Evolutionary conservation across 2,797 vertebrate species (phyloP).

Genomic region (Enteromius radiatus): DNA sequence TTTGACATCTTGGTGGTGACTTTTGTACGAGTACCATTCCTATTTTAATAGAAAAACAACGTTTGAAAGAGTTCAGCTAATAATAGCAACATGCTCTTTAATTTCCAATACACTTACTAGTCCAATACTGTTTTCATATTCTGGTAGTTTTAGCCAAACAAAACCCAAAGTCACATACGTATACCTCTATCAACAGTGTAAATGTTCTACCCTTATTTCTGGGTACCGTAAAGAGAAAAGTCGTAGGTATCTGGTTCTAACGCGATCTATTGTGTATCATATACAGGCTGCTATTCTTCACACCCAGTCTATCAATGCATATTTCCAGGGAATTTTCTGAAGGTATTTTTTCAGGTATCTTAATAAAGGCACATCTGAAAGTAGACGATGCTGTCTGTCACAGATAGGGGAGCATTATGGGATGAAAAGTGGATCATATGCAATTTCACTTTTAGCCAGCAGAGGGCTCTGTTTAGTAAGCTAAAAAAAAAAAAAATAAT

Average conservation of each 20-base stretch:
- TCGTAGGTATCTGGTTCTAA: slow-evolving; percentile 16
- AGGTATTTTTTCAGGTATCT: slow-evolving; percentile 57
- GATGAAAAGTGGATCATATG: slow-evolving; percentile 48
- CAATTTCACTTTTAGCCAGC: slow-evolving; percentile 54
- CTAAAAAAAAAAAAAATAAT: slow-evolving; percentile 53
- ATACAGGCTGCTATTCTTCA: slow-evolving; percentile 42
- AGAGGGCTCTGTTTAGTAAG: slow-evolving; percentile 58
- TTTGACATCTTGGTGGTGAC: background rate
- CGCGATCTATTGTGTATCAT: slow-evolving; percentile 16
- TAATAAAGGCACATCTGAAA: slow-evolving; percentile 45
- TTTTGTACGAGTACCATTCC: background rate
- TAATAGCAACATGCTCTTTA: background rate
- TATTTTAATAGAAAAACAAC: background rate
- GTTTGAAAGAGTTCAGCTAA: background rate
- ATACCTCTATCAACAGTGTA: slow-evolving; percentile 54
- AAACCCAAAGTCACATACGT: slow-evolving; percentile 44
- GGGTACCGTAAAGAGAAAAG: slow-evolving; percentile 13
- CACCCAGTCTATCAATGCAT: slow-evolving; percentile 34
- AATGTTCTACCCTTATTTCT: slow-evolving; percentile 24
- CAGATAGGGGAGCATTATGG: slow-evolving; percentile 20
- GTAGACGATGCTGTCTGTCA: slow-evolving; percentile 40
- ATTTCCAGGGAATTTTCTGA: slow-evolving; percentile 47
- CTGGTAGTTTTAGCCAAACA: slow-evolving; percentile 37
- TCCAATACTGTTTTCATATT: slow-evolving; percentile 17
- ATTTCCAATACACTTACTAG: background rate